Evolutionary conservation across 2,113 vertebrate genomes (phyloP), one percentile per base, ranked within the genome.

Genomic region (Zingel zingel): DNA sequence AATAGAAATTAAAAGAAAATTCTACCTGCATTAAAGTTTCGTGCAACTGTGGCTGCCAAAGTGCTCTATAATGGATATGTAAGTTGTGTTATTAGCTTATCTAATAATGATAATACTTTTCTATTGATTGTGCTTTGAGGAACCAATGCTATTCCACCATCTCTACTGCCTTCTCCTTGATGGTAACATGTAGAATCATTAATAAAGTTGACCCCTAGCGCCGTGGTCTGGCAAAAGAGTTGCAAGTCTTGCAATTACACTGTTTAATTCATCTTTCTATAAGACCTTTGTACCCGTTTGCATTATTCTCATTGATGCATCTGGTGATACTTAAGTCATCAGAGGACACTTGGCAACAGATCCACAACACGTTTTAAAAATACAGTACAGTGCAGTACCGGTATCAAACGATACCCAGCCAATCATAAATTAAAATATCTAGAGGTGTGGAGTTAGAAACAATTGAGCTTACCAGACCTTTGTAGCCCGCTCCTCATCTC

Each of bases 341-440:
- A 50, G 50, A 63, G 57, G 47, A 69, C 72, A 83, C 11, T 18
- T n/a, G 36, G 43, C 62, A 58, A 50, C 25, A 25, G 43, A 51
- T 58, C 27, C n/a, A n/a, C 10, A n/a, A 27, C 59, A 51, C 50
- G 69, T 48, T 50, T 64, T 36, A 33, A 19, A n/a, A 19, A 23
- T 4, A 27, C 15, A 47, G 53, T 5, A n/a, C n/a, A n/a, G n/a
- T n/a, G n/a, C 33, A 6, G 33, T 33, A 33, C 3, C 7, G 36
- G 36, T 36, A 36, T 36, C 6, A 33, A 5, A 33, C 30, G 30
- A 33, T 33, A 36, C 36, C 36, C 36, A 36, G 7, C 36, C 36
- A 36, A 36, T 36, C 36, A 36, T 36, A 36, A 36, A 36, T 36
- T 36, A 36, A 36, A 36, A 36, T 36, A 36, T 36, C 36, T 36